Evolutionary conservation across 2,888 invertebrate species (phyloP), one percentile per base, ranked within the genome.

Genomic region (Drosophila heteroneura): DNA sequence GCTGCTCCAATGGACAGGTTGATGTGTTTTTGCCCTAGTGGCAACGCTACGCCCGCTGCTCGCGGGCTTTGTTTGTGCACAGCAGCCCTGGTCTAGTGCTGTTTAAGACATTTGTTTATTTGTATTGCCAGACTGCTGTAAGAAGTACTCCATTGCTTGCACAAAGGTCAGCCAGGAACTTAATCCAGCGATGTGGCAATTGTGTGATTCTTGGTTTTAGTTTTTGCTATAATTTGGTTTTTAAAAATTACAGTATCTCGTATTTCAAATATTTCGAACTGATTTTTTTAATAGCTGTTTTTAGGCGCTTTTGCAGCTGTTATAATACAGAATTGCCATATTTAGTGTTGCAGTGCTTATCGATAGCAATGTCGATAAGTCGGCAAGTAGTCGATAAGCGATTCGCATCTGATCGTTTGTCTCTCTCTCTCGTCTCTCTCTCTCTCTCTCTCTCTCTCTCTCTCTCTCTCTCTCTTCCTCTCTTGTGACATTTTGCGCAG

Each of bases 41-140:
- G 71, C 71, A 71, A 47, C 71, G 47, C 73, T 26, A n/a, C 2
- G n/a, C 5, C 14, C 14, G 49, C 28, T 44, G 49, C 35, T 63
- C 54, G 37, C 51, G 56, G 28, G 41, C 32, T 54, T 44, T 59
- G 26, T 3, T 41, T 66, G 51, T 41, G 16, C 12, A 16, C 7
- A 0, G 39, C 59, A 71, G 59, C 65, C 66, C 78, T 77, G 44
- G 35, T 1, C 0, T 10, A 58, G 61, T 61, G 54, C 39, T 72
- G 72, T 1, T 37, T 14, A 62, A 14, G 14, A 12, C 9, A 19
- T 16, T 35, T 51, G 16, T 12, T 3, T 28, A 0, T 28, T 0
- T 5, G 49, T 2, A 60, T 0, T 68, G 76, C 76, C 76, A 68
- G 58, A 52, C 37, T 30, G 61, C 5, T 49, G 1, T 10, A 53